Base-by-base conservation (phyloP, 2,113 vertebrate species). In the Furnarius figulus region DNA sequence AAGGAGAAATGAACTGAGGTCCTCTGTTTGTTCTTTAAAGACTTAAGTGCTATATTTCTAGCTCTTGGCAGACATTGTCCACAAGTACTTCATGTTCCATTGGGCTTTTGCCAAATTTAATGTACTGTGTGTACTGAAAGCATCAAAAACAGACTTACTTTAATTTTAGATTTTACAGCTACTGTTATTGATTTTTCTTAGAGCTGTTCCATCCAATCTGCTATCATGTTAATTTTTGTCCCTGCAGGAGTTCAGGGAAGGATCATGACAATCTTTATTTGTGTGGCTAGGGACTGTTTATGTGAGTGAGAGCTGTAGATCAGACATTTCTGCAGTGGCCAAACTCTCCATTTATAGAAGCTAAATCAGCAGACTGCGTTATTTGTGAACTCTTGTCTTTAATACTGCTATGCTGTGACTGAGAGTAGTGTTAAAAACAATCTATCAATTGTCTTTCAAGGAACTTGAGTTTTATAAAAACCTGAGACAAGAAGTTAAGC, bases 21-120 rank as follows among this genome's bases (percentile, higher is more conserved):
- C 49, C 50, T 94, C 94, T 96, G 75, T 88, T 97, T 93, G 87
- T 97, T 97, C 97, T 96, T 97, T 72, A 95, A 92, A 97, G 88
- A 82, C 83, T 89, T 90, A 88, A 91, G 66, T 90, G 87, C 93
- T 97, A 0, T 90, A 94, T 96, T 97, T 91, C 96, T 97, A 86
- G 90, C 92, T 98, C 94, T 98, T 97, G 96, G 96, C 95, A 97
- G 91, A 82, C 84, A 79, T 49, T 94, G 49, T 96, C 93, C 81
- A 65, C 72, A 76, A 95, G 94, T 96, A 94, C 94, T 97, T 97
- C 62, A 52, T 97, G 96, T 97, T 97, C 96, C 61, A 61, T 85
- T 96, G 95, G 85, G 50, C 37, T 92, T 84, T 24, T 27, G 65
- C 94, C 96, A 97, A 13, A 90, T 93, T 96, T 96, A 95, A 95